These are phyloP conservation scores for Mesochorus sp. DNA, from an alignment of 2,888 invertebrate genomes.

Conservation along the genomic window DNA sequence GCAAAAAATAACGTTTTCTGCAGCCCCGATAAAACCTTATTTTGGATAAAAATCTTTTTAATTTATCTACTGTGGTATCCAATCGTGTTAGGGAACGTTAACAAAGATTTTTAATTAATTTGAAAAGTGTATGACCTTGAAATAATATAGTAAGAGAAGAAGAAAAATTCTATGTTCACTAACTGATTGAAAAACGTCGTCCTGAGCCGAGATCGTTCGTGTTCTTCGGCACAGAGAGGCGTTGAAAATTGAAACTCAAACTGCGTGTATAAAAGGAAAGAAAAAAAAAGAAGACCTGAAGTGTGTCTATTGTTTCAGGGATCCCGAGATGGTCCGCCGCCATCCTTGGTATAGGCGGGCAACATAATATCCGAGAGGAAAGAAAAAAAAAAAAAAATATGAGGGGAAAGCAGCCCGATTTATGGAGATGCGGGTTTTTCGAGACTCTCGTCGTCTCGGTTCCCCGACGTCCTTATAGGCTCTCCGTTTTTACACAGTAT, in stretches of 20 bases:
- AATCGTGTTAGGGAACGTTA: too few species aligned
- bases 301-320: conserved; percentile 76
- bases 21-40: too few species aligned
- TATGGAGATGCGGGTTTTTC: conserved; percentile 57
- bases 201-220: too few species aligned
- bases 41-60: too few species aligned
- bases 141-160: too few species aligned
- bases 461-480: conserved; percentile 10
- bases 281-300: conserved; percentile 38
- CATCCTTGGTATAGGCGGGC: conserved; percentile 63
- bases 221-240: too few species aligned
- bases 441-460: conserved; percentile 5
- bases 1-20: too few species aligned
- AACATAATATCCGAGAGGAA: conserved; percentile 74
- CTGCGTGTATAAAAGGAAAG: not conserved
- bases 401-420: conserved; percentile 32
- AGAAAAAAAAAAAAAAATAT: conserved; percentile 7
- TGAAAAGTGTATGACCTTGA: too few species aligned
- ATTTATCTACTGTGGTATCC: too few species aligned
- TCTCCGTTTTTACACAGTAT: not conserved
- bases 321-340: conserved; percentile 25
- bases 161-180: too few species aligned
- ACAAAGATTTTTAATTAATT: too few species aligned
- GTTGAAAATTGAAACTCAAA: conserved; percentile 49
- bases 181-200: too few species aligned